phyloP scores from a whole-genome alignment of 2,797 vertebrate species.

The Bufotes viridis region DNA sequence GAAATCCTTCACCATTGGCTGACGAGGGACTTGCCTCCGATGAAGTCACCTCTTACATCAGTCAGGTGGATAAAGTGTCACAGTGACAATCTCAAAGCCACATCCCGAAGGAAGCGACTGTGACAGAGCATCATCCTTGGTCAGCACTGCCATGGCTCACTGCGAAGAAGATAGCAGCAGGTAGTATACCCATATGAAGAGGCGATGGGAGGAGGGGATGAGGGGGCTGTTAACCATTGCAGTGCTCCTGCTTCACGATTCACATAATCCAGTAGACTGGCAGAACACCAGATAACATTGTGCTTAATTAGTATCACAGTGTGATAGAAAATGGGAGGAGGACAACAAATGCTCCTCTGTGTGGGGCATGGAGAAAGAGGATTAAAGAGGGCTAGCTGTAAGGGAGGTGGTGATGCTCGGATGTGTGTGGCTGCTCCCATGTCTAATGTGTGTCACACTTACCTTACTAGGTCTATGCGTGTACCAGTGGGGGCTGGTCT shows the following conservation, averaged over 20 bases:
- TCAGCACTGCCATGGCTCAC: slow-evolving; percentile 27
- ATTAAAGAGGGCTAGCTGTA: background rate
- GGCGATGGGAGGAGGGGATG: background rate
- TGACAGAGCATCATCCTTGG: background rate
- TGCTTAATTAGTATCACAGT: background rate
- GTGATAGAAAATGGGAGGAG: background rate
- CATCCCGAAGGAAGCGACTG: background rate
- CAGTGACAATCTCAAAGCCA: background rate
- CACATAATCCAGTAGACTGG: background rate
- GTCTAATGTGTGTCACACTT: slow-evolving; percentile 3
- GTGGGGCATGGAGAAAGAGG: background rate
- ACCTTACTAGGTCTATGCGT: too few relatives aligned
- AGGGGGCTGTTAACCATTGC: background rate
- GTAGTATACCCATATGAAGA: background rate
- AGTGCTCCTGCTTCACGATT: background rate
- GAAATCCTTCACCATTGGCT: slow-evolving; percentile 8
- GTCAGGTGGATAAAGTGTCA: background rate
- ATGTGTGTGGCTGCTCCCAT: background rate
- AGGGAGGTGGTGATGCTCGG: too few relatives aligned
- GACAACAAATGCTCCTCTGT: background rate
- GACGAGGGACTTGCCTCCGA: slow-evolving; percentile 27
- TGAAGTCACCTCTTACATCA: slow-evolving; percentile 38
- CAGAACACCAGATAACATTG: background rate
- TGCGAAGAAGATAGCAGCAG: slow-evolving; percentile 28
- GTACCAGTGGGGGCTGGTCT: too few relatives aligned